phyloP scores from a whole-genome alignment of 2,797 vertebrate species.

The Pangasius sanitwongsei region DNA sequence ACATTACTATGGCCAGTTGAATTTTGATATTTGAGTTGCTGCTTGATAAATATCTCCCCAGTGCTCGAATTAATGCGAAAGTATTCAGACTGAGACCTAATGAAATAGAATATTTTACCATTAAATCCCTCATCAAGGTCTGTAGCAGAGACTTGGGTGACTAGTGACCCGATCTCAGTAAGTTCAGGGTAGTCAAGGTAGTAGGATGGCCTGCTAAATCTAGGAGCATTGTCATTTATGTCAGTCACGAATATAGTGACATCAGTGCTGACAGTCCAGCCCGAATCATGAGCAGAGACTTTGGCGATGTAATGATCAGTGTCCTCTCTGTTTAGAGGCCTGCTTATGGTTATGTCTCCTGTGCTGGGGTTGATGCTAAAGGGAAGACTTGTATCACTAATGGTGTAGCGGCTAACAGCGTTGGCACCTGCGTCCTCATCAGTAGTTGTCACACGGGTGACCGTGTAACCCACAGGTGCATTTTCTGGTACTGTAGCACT shows the following conservation, averaged over 20 bases:
- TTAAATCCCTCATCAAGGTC: conserved; percentile 92
- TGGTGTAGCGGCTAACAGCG: conserved; percentile 88
- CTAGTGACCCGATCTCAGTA: conserved; percentile 83
- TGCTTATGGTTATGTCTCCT: conserved; percentile 90
- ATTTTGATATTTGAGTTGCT: conserved; percentile 89
- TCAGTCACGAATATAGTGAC: conserved; percentile 93
- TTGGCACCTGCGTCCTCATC: conserved; percentile 92
- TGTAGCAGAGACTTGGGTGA: conserved; percentile 86
- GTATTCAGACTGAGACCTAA: conserved; percentile 94
- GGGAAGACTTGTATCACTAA: conserved; percentile 86
- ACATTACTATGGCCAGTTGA: conserved; percentile 81
- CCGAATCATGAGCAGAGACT: conserved; percentile 93
- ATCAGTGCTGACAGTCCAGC: conserved; percentile 97
- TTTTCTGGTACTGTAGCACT: conserved; percentile 93
- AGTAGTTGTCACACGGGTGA: conserved; percentile 92
- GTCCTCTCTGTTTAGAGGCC: conserved; percentile 92
- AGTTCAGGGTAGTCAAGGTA: conserved; percentile 94
- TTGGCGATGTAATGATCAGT: conserved; percentile 89
- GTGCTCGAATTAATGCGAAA: conserved; percentile 93
- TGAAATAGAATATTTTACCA: conserved; percentile 94
- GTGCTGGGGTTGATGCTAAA: conserved; percentile 90
- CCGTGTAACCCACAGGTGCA: conserved; percentile 88
- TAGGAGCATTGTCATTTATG: conserved; percentile 91
- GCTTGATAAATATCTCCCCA: conserved; percentile 93
- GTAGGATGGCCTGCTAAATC: conserved; percentile 92